Conservation (phyloP, 2,797 vertebrate genomes). For the Pelobates cultripes region DNA sequence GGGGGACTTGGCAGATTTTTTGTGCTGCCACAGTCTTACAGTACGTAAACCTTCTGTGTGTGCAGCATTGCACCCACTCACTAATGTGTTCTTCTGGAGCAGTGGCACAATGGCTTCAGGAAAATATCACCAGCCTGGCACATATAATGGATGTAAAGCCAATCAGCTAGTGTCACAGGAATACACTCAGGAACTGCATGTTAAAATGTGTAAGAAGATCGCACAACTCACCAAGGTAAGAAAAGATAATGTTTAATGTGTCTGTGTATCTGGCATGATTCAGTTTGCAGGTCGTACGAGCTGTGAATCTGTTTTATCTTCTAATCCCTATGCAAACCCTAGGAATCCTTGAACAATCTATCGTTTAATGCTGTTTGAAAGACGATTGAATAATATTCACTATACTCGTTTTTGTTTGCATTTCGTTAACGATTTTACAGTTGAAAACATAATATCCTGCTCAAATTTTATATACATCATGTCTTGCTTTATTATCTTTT, state of each 20-base stretch:
- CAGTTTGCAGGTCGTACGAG: neutral
- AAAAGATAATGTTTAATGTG: neutral
- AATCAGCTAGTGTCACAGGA: conserved; percentile 75
- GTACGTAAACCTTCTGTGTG: conserved; percentile 6
- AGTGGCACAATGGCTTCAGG: conserved; percentile 83
- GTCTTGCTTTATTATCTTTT: too few species aligned
- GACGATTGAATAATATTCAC: neutral
- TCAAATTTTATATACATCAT: too few species aligned
- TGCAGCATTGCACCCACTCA: conserved; percentile 21
- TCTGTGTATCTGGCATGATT: neutral
- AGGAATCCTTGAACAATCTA: too few species aligned
- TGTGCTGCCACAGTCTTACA: conserved; percentile 14
- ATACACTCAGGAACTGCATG: conserved; percentile 83
- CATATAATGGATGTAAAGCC: conserved; percentile 79
- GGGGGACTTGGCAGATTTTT: conserved; percentile 36
- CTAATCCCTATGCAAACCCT: too few species aligned
- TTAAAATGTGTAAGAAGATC: conserved; percentile 98
- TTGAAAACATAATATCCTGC: neutral
- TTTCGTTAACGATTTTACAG: neutral
- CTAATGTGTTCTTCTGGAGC: conserved; percentile 22
- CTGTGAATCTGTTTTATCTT: neutral
- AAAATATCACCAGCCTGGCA: conserved; percentile 76
- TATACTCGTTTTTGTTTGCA: neutral
- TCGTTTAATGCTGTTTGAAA: too few species aligned
- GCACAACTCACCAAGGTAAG: conserved; percentile 98